Percentiles rank a stretch among this genome's conserved stretches.
Conservation (phyloP, 2,797 vertebrate species). For the Sebastes umbrosus region DNA sequence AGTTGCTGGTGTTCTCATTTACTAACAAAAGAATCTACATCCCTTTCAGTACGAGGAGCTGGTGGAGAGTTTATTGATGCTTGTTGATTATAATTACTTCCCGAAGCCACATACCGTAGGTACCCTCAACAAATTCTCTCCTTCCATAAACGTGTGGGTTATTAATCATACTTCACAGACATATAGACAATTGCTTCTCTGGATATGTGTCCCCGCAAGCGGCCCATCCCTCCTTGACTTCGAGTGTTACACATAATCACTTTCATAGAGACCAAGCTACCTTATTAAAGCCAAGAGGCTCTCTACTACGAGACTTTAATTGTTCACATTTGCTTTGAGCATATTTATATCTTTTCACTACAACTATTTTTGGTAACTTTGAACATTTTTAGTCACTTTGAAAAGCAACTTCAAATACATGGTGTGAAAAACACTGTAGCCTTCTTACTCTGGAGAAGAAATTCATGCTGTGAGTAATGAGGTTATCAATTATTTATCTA, state of each 20-base stretch:
- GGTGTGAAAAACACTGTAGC: not conserved
- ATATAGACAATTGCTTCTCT: conserved; percentile 16
- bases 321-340: conserved; percentile 40
- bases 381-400: conserved; percentile 57
- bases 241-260: not conserved
- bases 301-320: conserved; percentile 10
- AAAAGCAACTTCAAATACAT: conserved; percentile 45
- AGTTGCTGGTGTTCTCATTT: conserved; percentile 8
- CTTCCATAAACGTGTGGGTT: not conserved
- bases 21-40: conserved; percentile 9
- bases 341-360: conserved; percentile 49
- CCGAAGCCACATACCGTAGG: not conserved
- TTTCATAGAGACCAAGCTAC: not conserved
- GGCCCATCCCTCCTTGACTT: not conserved
- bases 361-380: conserved; percentile 62
- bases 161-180: conserved; percentile 50
- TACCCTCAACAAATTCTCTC: not conserved
- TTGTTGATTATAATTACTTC: conserved; percentile 48
- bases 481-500: conserved; percentile 12
- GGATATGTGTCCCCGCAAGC: not conserved
- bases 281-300: conserved; percentile 14
- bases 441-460: not conserved
- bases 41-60: not conserved
- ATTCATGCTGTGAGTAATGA: not conserved
- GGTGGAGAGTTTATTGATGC: conserved; percentile 13